These are phyloP conservation scores for Dinocampus coccinellae DNA, from an alignment of 2,888 invertebrate genomes.

Conservation along the genomic window DNA sequence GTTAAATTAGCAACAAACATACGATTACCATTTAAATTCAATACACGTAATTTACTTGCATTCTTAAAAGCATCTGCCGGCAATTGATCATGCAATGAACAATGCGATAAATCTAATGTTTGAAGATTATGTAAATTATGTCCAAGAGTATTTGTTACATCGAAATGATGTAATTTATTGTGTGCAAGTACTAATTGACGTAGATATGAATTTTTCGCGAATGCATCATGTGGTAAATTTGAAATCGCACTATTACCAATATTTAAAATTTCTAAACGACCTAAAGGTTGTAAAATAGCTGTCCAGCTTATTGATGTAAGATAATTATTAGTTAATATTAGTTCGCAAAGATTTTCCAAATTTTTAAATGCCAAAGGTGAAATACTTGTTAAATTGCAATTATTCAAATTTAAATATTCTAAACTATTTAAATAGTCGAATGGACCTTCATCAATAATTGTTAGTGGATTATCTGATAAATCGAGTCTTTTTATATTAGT, in stretches of 20 bases:
- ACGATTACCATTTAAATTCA: slow-evolving; percentile 78
- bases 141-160: slow-evolving; percentile 76
- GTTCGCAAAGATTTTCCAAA: slow-evolving; percentile 75
- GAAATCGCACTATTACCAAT: slow-evolving; percentile 75
- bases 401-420: slow-evolving; percentile 76
- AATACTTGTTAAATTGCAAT: slow-evolving; percentile 75
- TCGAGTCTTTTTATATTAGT: slow-evolving; percentile 79
- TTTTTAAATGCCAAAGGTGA: slow-evolving; percentile 73
- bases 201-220: slow-evolving; percentile 76
- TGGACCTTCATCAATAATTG: slow-evolving; percentile 72
- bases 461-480: slow-evolving; percentile 78
- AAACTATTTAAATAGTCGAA: slow-evolving; percentile 77
- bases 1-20: slow-evolving; percentile 78
- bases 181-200: slow-evolving; percentile 76
- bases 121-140: slow-evolving; percentile 77
- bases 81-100: slow-evolving; percentile 77
- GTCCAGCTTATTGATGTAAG: slow-evolving; percentile 75
- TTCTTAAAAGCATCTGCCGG: slow-evolving; percentile 79
- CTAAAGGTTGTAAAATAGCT: slow-evolving; percentile 73
- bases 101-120: slow-evolving; percentile 78
- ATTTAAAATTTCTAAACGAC: slow-evolving; percentile 76
- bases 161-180: slow-evolving; percentile 76
- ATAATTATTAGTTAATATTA: slow-evolving; percentile 76
- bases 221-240: slow-evolving; percentile 76
- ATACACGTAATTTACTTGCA: slow-evolving; percentile 76